These are phyloP conservation scores for Beaufortia kweichowensis DNA, from an alignment of 2,113 vertebrate species.

Conservation along the genomic window DNA sequence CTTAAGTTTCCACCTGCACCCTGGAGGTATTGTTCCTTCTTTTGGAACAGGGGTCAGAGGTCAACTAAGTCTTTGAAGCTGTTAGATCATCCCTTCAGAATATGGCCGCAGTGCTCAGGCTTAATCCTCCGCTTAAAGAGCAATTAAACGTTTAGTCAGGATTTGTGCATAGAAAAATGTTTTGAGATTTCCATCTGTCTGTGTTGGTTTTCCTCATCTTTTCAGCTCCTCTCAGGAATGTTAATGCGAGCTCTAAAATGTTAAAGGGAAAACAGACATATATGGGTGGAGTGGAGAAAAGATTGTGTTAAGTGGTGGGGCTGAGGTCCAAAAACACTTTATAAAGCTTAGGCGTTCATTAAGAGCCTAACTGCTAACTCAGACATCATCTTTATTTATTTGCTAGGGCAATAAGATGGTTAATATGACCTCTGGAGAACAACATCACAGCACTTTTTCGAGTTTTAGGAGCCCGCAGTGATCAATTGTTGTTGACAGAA, in stretches of 20 bases:
- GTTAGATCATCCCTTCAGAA: slow-evolving; percentile 66
- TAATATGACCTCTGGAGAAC: slow-evolving; percentile 56
- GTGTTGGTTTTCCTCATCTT: slow-evolving; percentile 26
- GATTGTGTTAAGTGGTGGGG: not conserved
- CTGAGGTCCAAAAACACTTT: not conserved
- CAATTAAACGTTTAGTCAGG: slow-evolving; percentile 78
- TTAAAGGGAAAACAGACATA: not conserved
- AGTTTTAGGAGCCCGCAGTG: slow-evolving; percentile 60
- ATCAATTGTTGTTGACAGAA: slow-evolving; percentile 41
- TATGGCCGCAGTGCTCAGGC: slow-evolving; percentile 69
- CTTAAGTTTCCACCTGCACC: not conserved
- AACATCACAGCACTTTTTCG: slow-evolving; percentile 46
- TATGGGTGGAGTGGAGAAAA: not conserved
- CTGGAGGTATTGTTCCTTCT: slow-evolving; percentile 52
- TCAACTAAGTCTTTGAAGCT: slow-evolving; percentile 67
- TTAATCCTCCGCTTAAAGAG: slow-evolving; percentile 77
- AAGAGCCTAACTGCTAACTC: slow-evolving; percentile 44
- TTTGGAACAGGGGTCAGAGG: slow-evolving; percentile 68
- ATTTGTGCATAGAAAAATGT: slow-evolving; percentile 59
- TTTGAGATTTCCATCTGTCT: slow-evolving; percentile 33
- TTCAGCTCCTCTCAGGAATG: slow-evolving; percentile 22
- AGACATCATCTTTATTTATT: slow-evolving; percentile 58
- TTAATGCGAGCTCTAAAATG: slow-evolving; percentile 25
- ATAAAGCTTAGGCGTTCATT: slow-evolving; percentile 38
- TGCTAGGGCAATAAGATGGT: slow-evolving; percentile 59